A percentile compares a stretch with the other conserved stretches of the same genome.
Conservation (phyloP, 2,797 vertebrate genomes). For the Buphagus erythrorhynchus region DNA sequence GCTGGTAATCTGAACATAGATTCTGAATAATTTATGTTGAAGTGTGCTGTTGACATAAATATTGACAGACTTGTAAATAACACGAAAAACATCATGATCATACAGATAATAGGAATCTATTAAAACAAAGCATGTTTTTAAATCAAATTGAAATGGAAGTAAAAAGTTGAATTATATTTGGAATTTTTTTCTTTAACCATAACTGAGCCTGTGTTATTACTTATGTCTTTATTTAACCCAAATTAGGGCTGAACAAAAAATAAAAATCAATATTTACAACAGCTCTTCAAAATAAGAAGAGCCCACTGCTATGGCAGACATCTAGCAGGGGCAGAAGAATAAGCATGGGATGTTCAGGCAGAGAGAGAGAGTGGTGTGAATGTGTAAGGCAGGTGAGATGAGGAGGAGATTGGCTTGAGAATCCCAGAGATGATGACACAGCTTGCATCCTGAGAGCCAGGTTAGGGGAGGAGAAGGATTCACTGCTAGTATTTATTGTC, state of each 20-base stretch:
- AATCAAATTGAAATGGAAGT: background rate
- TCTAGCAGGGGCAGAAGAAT: background rate
- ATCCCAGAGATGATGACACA: background rate
- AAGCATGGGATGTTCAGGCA: background rate
- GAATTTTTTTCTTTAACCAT: background rate
- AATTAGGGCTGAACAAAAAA: background rate
- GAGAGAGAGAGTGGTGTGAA: background rate
- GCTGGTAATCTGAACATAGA: background rate
- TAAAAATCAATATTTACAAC: background rate
- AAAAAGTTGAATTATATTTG: background rate
- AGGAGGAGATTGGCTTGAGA: background rate
- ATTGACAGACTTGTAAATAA: background rate
- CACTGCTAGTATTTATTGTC: background rate
- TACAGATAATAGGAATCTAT: background rate
- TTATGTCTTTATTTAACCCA: background rate
- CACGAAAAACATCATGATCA: background rate
- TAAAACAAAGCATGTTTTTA: background rate
- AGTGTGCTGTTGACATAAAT: background rate
- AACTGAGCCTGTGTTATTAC: background rate
- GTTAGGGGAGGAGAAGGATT: background rate
- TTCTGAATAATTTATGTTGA: background rate
- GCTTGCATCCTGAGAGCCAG: background rate
- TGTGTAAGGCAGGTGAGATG: background rate
- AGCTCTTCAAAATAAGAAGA: background rate
- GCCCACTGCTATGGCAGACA: background rate